Evolutionary conservation across 1,140 invertebrate genomes (phyloP).

Genomic region (Nomia melanderi): DNA sequence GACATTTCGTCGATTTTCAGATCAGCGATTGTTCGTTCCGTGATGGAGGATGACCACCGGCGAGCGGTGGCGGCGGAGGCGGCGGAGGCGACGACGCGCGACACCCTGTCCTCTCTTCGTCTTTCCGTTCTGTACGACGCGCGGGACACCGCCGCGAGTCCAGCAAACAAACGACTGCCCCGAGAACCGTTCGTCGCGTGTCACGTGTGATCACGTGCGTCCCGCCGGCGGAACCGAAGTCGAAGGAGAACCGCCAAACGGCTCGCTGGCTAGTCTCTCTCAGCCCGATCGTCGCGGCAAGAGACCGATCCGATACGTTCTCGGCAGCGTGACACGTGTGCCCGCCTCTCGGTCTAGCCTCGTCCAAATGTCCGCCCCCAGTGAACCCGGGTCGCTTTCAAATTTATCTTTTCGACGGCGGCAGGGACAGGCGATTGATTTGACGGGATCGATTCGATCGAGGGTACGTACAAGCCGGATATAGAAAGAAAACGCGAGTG

Average conservation of each 20-base stretch:
- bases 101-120: conserved; percentile 13
- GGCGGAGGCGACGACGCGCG: conserved; percentile 9
- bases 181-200: conserved; percentile 11
- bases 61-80: conserved; percentile 8
- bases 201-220: conserved; percentile 47
- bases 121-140: conserved; percentile 22
- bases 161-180: not conserved
- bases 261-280: conserved; percentile 15
- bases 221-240: conserved; percentile 3
- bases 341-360: not conserved
- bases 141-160: conserved; percentile 1
- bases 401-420: too few species aligned
- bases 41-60: conserved; percentile 10
- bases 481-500: not conserved
- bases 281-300: conserved; percentile 1
- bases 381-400: too few species aligned
- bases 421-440: not conserved
- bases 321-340: not conserved
- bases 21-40: conserved; percentile 12
- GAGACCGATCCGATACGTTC: too few species aligned
- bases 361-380: not conserved
- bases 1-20: conserved; percentile 62
- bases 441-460: not conserved
- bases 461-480: not conserved
- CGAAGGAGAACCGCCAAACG: conserved; percentile 20